A percentile compares a stretch with the other conserved stretches of the same genome.
phyloP scores from a whole-genome alignment of 2,888 invertebrate genomes.

The Sinodicranocentrus sp. region DNA sequence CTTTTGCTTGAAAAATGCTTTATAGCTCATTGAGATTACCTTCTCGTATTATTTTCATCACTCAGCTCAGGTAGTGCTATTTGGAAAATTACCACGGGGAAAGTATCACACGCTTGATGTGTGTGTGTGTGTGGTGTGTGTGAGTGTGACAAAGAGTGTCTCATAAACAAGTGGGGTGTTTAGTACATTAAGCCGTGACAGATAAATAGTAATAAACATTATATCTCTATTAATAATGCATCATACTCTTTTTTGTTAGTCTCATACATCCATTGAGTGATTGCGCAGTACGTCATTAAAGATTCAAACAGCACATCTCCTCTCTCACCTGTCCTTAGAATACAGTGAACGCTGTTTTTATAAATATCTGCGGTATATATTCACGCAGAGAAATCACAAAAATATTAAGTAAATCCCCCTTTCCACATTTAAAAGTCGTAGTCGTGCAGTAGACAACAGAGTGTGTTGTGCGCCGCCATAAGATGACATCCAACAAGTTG shows the following conservation, averaged over 20 bases:
- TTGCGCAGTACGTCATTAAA: background rate
- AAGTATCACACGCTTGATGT: too few species aligned
- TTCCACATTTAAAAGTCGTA: background rate
- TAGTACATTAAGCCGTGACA: background rate
- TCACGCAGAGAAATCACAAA: background rate
- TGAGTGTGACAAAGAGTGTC: background rate
- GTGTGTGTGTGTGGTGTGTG: background rate
- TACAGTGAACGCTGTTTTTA: background rate
- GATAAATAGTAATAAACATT: background rate
- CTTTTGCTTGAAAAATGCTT: background rate
- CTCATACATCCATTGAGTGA: background rate
- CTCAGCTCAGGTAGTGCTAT: background rate
- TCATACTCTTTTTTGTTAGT: background rate
- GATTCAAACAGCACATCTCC: background rate
- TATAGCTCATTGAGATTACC: background rate
- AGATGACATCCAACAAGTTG: background rate
- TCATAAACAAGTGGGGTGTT: background rate
- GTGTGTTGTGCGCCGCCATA: background rate
- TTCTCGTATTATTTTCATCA: background rate
- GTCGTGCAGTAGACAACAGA: too few species aligned
- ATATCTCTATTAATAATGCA: background rate
- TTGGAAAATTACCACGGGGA: constrained; percentile 14
- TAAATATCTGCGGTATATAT: background rate
- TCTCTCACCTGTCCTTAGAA: background rate
- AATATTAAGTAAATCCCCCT: background rate